Base-by-base conservation (phyloP, 2,888 invertebrate species). In the Platycnemis pennipes region DNA sequence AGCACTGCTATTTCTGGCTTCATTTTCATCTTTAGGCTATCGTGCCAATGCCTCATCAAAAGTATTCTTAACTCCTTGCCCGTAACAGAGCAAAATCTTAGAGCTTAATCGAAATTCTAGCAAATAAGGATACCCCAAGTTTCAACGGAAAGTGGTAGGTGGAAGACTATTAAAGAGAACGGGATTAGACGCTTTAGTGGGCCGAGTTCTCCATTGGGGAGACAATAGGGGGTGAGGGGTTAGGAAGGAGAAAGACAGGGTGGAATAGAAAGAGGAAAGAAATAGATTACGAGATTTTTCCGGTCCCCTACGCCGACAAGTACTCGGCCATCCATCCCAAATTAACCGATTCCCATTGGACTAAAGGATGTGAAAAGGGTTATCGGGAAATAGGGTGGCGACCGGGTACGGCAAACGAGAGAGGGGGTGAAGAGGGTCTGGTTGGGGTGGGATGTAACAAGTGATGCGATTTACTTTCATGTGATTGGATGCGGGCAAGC, bases 311-410 rank as follows among this genome's bases (percentile, higher is more conserved):
- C 63, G 63, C n/a, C 63, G 63, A 63, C 63, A 63, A 63, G 63
- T 63, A 63, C 26, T 63, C n/a, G 63, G 63, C 63, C 63, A 63
- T 63, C 63, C 63, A 63, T 63, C n/a, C 63, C 22, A 63, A 63
- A 63, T 63, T 63, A 63, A 63, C 63, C 63, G 63, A 26, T 63
- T 63, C 63, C 63, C 7, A 63, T 63, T 22, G 63, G n/a, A 26
- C 63, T 63, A 63, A 63, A n/a, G 63, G 63, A 63, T 63, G 63
- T 63, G 63, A 63, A 63, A 63, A 63, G 63, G 63, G 63, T 63
- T 63, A 63, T 63, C 63, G 22, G 63, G 19, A 8, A 26, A 63
- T 26, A 26, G 26, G 63, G n/a, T n/a, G 63, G 63, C 63, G 63
- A 53, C 13, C 53, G 53, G 53, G 53, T 16, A 53, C 19, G 53